phyloP scores from a whole-genome alignment of 2,113 vertebrate genomes.

The Etheostoma cragini region DNA sequence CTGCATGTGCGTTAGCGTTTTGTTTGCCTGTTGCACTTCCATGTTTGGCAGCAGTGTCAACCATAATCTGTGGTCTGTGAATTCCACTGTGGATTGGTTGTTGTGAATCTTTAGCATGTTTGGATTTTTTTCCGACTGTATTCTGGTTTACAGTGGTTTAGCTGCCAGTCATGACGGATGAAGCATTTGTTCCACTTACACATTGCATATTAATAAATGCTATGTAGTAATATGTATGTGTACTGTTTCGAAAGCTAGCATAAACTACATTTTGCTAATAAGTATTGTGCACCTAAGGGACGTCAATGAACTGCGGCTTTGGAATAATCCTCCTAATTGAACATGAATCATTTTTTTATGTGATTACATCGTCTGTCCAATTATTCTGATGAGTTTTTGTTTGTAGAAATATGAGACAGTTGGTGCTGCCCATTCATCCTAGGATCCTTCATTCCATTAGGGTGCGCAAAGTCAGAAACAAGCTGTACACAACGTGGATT shows the following conservation, averaged over 20 bases:
- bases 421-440: not conserved
- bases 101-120: conserved; percentile 23
- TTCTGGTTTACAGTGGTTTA: not conserved
- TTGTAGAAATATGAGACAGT: not conserved
- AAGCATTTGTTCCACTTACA: not conserved
- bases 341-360: too few species aligned
- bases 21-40: conserved; percentile 6
- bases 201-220: not conserved
- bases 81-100: not conserved
- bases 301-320: too few species aligned
- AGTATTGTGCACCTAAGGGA: too few species aligned
- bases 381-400: not conserved
- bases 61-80: not conserved
- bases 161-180: not conserved
- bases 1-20: not conserved
- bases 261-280: too few species aligned
- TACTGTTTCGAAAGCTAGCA: too few species aligned
- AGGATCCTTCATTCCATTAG: not conserved
- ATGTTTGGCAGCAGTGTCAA: conserved; percentile 1
- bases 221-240: not conserved
- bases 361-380: not conserved
- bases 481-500: not conserved
- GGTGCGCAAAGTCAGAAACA: not conserved
- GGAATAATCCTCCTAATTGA: too few species aligned
- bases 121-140: conserved; percentile 21